Evolutionary conservation across 2,888 invertebrate species (phyloP), one percentile per base, ranked within the genome.

Genomic region (Scaptomyza reducta): DNA sequence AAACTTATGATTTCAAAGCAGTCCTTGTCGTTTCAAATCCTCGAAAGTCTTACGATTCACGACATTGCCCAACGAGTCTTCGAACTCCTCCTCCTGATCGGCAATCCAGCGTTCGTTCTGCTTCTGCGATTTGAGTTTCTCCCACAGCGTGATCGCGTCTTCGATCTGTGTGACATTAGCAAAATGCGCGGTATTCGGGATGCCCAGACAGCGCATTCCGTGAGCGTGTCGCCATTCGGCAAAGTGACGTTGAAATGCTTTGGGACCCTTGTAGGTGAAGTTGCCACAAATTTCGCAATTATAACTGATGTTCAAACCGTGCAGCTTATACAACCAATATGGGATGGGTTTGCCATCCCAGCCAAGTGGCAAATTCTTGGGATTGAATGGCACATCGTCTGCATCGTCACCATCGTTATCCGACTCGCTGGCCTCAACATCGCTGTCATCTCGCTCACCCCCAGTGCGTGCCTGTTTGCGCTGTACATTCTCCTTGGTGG

Each of bases 261-360:
- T 99, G 0, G 99, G 99, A 0, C 99, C 99, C 90, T 96, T 98
- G 92, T 99, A 99, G 0, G 97, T 97, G 89, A 96, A 98, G 93
- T 99, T 99, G 25, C 99, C 99, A 91, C 99, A 99, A 76, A 99
- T 99, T 92, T 99, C 99, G 91, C 99, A 99, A 65, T 97, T 98
- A 92, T 99, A 99, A 90, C 97, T 98, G 70, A 99, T 98, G 91
- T 99, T 99, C 10, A 99, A 93, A 0, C 99, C 99, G 90, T 99
- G 99, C 6, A 99, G 93, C 91, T 99, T 99, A 93, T 99, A 99
- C 58, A 99, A 92, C 99, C 99, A 99, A 92, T 99, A 99, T 0
- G 99, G 99, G 75, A 95, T 95, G 0, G 95, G 95, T 91, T 99
- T 99, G 58, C 99, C 99, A 92, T 99, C 99, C 99, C 99, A 99